Conservation (phyloP, 1,140 invertebrate genomes). For the Cyclina sinensis region DNA sequence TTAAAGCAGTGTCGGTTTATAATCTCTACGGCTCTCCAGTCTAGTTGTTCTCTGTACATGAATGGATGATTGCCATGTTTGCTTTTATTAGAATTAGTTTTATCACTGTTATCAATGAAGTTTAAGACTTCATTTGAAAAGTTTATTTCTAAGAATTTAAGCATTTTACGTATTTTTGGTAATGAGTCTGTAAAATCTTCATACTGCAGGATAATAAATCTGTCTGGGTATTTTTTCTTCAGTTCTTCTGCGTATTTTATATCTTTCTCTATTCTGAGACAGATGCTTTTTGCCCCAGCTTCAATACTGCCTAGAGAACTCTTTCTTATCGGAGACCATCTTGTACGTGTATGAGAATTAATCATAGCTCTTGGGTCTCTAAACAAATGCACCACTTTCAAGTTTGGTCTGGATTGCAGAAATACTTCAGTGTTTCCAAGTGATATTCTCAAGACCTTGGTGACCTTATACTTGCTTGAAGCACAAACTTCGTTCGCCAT, state of each 20-base stretch:
- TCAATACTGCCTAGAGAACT: background rate
- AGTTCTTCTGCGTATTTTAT: background rate
- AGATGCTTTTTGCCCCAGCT: background rate
- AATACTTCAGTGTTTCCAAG: background rate
- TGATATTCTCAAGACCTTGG: constrained; percentile 1
- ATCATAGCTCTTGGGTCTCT: constrained; percentile 45
- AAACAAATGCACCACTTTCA: constrained; percentile 48
- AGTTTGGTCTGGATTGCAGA: background rate
- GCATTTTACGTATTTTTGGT: background rate
- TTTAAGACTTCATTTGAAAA: background rate
- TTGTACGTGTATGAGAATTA: background rate
- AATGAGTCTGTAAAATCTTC: constrained; percentile 17
- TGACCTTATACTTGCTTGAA: background rate
- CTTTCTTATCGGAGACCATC: background rate
- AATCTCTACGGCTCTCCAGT: background rate
- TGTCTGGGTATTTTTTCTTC: background rate
- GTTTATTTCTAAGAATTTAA: background rate
- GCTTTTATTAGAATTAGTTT: background rate
- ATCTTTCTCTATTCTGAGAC: background rate
- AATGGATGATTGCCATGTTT: background rate
- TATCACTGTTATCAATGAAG: background rate
- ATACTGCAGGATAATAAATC: constrained; percentile 15
- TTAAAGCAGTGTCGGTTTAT: background rate
- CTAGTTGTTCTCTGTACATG: constrained; percentile 1
- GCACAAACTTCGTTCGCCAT: background rate